phyloP scores from a whole-genome alignment of 1,140 invertebrate species.

The Hetaerina americana region DNA sequence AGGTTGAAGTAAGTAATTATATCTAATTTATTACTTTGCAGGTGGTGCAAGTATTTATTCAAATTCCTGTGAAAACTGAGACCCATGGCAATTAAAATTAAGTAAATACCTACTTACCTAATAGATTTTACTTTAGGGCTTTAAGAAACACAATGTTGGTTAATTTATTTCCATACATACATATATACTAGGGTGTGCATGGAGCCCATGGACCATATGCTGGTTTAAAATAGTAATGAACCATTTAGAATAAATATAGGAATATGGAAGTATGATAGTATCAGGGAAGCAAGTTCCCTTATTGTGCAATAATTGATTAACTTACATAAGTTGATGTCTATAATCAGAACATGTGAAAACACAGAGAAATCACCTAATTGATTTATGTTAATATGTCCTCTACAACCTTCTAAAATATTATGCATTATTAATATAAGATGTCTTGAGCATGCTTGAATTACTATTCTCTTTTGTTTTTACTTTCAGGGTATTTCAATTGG shows the following conservation, averaged over 20 bases:
- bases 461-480: constrained; percentile 7
- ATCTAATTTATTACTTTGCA: not conserved
- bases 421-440: not conserved
- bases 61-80: no score
- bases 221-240: no score
- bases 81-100: constrained; percentile 22
- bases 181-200: no score
- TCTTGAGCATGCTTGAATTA: not conserved
- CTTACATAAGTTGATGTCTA: not conserved
- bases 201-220: no score
- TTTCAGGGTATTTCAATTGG: constrained; percentile 6
- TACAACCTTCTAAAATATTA: no score
- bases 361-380: not conserved
- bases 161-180: no score
- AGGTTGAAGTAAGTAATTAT: not conserved
- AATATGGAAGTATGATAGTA: no score
- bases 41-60: no score
- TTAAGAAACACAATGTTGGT: not conserved
- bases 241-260: no score
- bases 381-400: no score
- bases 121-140: not conserved
- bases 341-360: not conserved
- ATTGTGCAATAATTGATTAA: not conserved
- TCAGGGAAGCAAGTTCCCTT: not conserved
- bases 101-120: not conserved